Conservation (phyloP, 2,113 vertebrate genomes). For the Equus przewalskii region DNA sequence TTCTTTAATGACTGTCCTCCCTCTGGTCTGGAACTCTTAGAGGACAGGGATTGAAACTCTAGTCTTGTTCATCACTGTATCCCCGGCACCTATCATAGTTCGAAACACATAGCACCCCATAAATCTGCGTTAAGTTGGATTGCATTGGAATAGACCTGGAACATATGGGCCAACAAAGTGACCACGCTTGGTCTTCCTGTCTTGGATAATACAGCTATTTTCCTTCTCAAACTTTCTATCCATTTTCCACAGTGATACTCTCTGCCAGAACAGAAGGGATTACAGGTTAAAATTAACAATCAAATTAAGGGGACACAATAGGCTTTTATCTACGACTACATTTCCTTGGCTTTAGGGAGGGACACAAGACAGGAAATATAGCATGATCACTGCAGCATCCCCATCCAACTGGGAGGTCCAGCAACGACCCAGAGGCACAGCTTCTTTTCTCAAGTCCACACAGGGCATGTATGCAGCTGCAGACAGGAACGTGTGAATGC, state of each 20-base stretch:
- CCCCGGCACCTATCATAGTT: no score
- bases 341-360: neutral
- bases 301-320: neutral
- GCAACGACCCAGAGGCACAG: neutral
- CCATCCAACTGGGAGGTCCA: neutral
- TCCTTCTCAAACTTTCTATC: neutral
- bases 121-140: neutral
- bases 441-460: neutral
- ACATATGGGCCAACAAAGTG: neutral
- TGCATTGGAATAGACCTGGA: neutral
- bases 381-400: neutral
- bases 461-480: rapidly evolving
- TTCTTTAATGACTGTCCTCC: neutral
- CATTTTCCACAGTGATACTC: neutral
- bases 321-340: neutral
- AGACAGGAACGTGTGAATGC: rapidly evolving
- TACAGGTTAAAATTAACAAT: neutral
- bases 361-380: neutral
- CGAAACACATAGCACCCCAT: neutral
- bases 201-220: neutral
- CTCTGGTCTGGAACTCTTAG: neutral
- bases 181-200: neutral
- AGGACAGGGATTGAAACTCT: neutral
- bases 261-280: neutral
- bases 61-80: neutral